Conservation (phyloP, 2,113 vertebrate genomes). For the Carassius gibelio region DNA sequence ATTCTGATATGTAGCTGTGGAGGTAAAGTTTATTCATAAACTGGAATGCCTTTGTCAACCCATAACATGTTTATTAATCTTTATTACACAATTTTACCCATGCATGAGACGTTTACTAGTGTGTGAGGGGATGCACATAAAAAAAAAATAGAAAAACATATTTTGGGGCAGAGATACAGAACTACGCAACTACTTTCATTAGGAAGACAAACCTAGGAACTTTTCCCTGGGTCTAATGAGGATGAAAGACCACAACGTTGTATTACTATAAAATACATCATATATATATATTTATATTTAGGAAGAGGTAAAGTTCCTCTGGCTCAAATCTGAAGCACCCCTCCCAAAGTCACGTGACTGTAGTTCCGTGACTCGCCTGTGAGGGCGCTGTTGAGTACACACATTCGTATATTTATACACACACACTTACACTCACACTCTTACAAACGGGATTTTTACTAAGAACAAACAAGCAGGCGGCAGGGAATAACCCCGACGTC, state of each 20-base stretch:
- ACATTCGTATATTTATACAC: neutral
- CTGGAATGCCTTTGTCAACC: too few relatives aligned
- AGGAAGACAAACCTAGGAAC: neutral
- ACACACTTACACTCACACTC: neutral
- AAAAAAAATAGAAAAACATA: neutral
- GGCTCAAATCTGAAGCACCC: constrained; percentile 40
- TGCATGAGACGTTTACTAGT: neutral
- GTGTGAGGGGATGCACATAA: neutral
- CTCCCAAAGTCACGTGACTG: constrained; percentile 79
- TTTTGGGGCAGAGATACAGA: too few relatives aligned
- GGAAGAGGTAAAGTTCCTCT: neutral
- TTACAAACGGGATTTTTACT: constrained; percentile 66
- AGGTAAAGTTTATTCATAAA: neutral
- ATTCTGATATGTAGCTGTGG: neutral
- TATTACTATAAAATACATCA: neutral
- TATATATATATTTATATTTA: neutral
- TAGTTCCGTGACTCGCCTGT: constrained; percentile 69
- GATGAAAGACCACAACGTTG: neutral
- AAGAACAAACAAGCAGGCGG: constrained; percentile 67
- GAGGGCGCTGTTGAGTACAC: constrained; percentile 75
- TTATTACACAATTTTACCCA: neutral
- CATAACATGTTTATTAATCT: neutral
- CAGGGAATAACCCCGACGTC: constrained; percentile 58
- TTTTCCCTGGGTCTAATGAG: neutral
- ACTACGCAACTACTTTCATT: neutral